phyloP scores from a whole-genome alignment of 2,113 vertebrate genomes.

The Hemiscyllium ocellatum region DNA sequence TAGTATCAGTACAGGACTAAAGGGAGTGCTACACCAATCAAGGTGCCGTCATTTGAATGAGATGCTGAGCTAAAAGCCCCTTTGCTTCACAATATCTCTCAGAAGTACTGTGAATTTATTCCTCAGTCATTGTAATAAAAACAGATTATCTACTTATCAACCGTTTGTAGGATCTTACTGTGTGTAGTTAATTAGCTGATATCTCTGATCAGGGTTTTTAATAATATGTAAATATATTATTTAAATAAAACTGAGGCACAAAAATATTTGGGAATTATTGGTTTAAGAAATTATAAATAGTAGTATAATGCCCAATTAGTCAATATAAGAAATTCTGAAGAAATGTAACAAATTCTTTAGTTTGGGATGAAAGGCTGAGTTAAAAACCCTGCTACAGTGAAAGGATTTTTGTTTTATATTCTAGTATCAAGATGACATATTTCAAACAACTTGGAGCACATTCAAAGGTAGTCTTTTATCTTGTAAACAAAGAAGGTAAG shows the following conservation, averaged over 20 bases:
- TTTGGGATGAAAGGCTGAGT: neutral
- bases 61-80: neutral
- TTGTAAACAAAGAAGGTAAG: neutral
- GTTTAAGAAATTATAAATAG: neutral
- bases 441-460: neutral
- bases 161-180: neutral
- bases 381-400: neutral
- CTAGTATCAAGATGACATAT: neutral
- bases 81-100: too few species aligned
- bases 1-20: neutral
- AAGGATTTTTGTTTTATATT: neutral
- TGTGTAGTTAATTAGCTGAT: neutral
- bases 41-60: neutral
- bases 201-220: neutral
- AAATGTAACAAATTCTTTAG: neutral
- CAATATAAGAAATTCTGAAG: neutral
- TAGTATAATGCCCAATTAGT: neutral
- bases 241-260: neutral
- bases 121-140: too few species aligned
- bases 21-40: neutral
- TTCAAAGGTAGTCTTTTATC: neutral
- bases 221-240: neutral
- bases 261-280: neutral
- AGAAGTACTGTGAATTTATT: neutral
- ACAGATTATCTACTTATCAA: neutral